Conservation (phyloP, 2,888 invertebrate species). For the Aphidius colemani region DNA sequence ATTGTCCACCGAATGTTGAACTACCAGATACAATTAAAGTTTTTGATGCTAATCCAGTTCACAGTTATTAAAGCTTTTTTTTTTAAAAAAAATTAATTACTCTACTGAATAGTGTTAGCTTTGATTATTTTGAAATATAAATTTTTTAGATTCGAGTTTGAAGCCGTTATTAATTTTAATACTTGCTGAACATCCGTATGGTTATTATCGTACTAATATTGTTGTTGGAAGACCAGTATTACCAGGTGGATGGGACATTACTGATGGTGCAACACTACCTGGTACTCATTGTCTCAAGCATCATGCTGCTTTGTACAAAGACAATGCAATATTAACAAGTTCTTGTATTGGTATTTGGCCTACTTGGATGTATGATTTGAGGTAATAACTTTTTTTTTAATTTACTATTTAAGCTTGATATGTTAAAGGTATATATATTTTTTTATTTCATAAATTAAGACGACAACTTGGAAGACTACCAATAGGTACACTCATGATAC, state of each 20-base stretch:
- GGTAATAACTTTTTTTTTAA: conserved; percentile 40
- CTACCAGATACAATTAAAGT: conserved; percentile 54
- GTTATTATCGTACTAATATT: conserved; percentile 57
- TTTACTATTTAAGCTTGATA: too few relatives aligned
- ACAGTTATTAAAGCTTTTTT: conserved; percentile 37
- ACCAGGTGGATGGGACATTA: conserved; percentile 61
- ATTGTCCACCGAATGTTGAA: conserved; percentile 51
- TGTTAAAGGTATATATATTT: conserved; percentile 41
- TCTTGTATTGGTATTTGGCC: conserved; percentile 81
- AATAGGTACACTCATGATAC: conserved; percentile 62
- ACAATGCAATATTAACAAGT: conserved; percentile 65
- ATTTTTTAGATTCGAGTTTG: conserved; percentile 42
- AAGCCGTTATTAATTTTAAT: conserved; percentile 46
- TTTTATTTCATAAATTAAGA: conserved; percentile 57
- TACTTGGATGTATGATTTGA: conserved; percentile 80
- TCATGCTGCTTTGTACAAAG: conserved; percentile 72
- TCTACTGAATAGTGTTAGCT: too few relatives aligned
- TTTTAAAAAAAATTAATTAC: neutral
- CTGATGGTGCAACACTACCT: conserved; percentile 56
- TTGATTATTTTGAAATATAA: too few relatives aligned
- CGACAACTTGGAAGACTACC: conserved; percentile 64
- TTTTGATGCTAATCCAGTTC: conserved; percentile 51
- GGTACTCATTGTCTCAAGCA: conserved; percentile 70
- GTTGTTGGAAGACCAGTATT: conserved; percentile 52
- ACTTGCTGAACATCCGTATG: conserved; percentile 49